Conservation (phyloP, 2,888 invertebrate genomes). For the Lamellibrachia satsuma region DNA sequence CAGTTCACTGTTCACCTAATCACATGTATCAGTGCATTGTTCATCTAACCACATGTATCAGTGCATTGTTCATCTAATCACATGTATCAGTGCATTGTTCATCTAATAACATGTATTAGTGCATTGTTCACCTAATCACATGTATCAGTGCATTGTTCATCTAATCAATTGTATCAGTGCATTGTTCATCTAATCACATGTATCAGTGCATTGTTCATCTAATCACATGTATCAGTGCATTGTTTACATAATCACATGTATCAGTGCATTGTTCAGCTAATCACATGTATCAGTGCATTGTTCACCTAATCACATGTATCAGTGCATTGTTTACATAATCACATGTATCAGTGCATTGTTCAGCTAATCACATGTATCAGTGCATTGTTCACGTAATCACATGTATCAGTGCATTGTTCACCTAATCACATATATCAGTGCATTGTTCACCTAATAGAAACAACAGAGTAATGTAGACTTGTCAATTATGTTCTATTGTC, state of each 20-base stretch:
- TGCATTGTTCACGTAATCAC: background rate
- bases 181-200: background rate
- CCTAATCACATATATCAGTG: background rate
- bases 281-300: background rate
- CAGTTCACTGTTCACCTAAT: background rate
- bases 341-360: background rate
- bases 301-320: background rate
- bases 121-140: background rate
- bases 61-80: background rate
- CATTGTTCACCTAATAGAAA: background rate
- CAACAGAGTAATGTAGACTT: background rate
- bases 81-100: background rate
- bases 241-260: background rate
- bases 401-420: background rate
- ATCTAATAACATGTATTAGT: background rate
- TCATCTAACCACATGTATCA: background rate
- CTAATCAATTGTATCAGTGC: background rate
- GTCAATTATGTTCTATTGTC: background rate
- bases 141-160: background rate
- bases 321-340: background rate
- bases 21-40: background rate
- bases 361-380: background rate
- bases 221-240: background rate
- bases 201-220: background rate
- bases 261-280: background rate